Conservation (phyloP, 2,113 vertebrate species). For the Sinosuthora webbiana region DNA sequence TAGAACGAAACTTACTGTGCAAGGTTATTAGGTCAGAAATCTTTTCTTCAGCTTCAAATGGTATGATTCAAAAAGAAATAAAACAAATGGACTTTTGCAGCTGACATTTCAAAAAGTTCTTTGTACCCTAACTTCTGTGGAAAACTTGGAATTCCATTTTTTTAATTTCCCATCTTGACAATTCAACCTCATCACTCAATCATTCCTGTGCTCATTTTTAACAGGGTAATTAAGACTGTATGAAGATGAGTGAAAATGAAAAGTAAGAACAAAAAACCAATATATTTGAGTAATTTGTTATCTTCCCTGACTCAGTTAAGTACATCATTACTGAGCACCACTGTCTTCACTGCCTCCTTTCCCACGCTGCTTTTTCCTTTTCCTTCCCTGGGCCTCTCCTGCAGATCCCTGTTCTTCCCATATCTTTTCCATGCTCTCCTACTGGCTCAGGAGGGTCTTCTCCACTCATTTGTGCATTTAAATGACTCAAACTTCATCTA, state of each 20-base stretch:
- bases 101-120: not conserved
- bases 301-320: not conserved
- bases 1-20: not conserved
- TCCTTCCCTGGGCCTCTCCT: not conserved
- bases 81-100: not conserved
- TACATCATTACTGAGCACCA: rapidly evolving
- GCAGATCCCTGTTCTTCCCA: not conserved
- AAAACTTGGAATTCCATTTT: not conserved
- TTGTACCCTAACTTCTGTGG: not conserved
- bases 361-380: not conserved
- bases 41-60: not conserved
- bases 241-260: not conserved
- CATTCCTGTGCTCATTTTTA: not conserved
- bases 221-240: not conserved
- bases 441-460: not conserved
- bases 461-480: not conserved
- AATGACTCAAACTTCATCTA: rapidly evolving
- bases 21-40: not conserved
- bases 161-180: not conserved
- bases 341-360: not conserved
- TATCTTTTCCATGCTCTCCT: not conserved
- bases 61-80: not conserved
- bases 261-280: not conserved
- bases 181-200: not conserved
- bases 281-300: not conserved